Base-by-base conservation (phyloP, 1,140 invertebrate genomes). In the Globodera rostochiensis region DNA sequence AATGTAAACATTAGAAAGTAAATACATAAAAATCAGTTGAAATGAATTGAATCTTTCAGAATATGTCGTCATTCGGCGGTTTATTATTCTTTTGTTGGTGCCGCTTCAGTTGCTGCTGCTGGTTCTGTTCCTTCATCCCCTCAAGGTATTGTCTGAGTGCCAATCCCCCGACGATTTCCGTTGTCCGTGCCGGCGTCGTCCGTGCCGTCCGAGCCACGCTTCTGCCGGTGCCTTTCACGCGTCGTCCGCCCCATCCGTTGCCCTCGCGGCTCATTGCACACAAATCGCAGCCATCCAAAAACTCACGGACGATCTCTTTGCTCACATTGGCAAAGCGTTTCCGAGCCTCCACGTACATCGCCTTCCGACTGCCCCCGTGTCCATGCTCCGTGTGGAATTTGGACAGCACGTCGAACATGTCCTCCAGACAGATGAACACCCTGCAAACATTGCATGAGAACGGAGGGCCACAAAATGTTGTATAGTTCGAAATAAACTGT, bases 361-460 rank as follows among this genome's bases (percentile, higher is more conserved):
- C 46, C 11, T 47, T 36, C 6, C 13, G 69, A 47, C 69, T 71
- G 69, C 36, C 25, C n/a, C 69, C 69, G 69, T 45, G 25, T 4
- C 69, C 69, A 47, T 47, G 69, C 2, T 11, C 69, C 11, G 19
- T 47, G 69, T 71, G 69, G 9, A 71, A 45, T 36, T 47, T 9
- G 36, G 36, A 71, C 69, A 71, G 7, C 69, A 71, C 69, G 36
- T 71, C 69, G 69, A 71, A 71, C 69, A 71, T 71, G 19, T 71
- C 69, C 46, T 71, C 69, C 36, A 71, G 13, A 45, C 69, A 71
- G 46, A 71, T 19, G 19, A 71, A 71, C 69, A 45, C 36, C 36
- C 69, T 36, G 69, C 69, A 36, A 45, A 47, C 7, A 19, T 21
- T 21, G 60, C 2, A 21, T 21, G 13, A 21, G 13, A 66, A 13